These are phyloP conservation scores for Scatophagus argus DNA, from an alignment of 2,113 vertebrate species.

Conservation along the genomic window DNA sequence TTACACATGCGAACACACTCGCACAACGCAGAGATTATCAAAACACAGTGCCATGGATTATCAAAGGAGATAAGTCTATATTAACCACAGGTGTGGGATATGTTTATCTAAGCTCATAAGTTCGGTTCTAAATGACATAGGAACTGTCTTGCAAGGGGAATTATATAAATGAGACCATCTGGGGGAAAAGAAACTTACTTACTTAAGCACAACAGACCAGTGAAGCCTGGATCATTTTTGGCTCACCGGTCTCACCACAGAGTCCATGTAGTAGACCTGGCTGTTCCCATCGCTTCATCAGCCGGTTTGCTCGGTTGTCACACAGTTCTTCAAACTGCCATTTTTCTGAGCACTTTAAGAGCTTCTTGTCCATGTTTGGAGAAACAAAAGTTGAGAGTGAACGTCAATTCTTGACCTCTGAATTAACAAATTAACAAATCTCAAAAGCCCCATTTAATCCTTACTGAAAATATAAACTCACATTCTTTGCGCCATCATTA, in stretches of 20 bases:
- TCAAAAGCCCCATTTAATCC: not conserved
- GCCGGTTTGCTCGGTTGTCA: not conserved
- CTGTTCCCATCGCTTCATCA: not conserved
- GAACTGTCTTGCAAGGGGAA: not conserved
- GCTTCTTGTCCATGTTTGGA: not conserved
- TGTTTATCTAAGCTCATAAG: not conserved
- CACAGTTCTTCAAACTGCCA: not conserved
- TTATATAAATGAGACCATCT: not conserved
- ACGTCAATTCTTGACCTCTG: not conserved
- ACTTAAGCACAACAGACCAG: not conserved
- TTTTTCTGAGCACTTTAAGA: not conserved
- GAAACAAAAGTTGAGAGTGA: not conserved
- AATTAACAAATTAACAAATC: not conserved
- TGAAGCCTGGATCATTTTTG: not conserved
- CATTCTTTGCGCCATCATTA: slow-evolving; percentile 44
- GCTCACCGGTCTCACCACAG: not conserved
- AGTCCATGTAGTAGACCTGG: not conserved
- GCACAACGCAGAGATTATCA: not conserved
- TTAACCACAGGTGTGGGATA: not conserved
- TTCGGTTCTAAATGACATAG: not conserved
- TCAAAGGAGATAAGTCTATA: not conserved
- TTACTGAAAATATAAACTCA: slow-evolving; percentile 17
- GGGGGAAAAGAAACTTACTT: no score
- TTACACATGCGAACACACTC: not conserved
- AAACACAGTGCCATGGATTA: not conserved